These are phyloP conservation scores for Podargus strigoides DNA, from an alignment of 2,797 vertebrate species.

Conservation along the genomic window DNA sequence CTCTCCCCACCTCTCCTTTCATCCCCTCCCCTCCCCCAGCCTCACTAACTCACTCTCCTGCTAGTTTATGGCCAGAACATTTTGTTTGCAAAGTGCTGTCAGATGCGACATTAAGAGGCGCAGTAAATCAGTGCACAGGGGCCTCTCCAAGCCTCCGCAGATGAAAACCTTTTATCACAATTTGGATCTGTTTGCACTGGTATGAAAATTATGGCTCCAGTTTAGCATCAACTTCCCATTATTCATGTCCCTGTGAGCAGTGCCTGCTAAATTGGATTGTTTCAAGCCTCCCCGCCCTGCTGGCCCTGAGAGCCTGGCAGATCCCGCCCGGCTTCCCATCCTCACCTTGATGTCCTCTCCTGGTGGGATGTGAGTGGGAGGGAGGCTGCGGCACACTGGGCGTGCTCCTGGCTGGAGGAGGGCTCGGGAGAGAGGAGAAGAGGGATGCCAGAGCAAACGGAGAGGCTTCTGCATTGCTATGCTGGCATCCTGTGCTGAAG, in stretches of 20 bases:
- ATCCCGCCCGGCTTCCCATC: neutral
- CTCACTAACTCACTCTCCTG: neutral
- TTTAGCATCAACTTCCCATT: constrained; percentile 68
- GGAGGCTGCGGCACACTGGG: neutral
- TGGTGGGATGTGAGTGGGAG: rapidly evolving
- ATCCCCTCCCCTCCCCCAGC: neutral
- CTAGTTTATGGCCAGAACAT: constrained; percentile 60
- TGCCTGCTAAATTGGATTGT: constrained; percentile 57
- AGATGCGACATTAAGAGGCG: constrained; percentile 63
- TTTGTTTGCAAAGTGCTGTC: constrained; percentile 67
- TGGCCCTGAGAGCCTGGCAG: neutral
- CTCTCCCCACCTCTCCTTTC: neutral
- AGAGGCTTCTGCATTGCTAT: neutral
- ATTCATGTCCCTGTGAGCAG: constrained; percentile 63
- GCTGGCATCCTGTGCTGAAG: neutral
- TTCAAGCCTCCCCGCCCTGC: constrained; percentile 37
- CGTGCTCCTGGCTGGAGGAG: neutral
- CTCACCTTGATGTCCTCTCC: neutral
- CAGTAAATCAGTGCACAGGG: constrained; percentile 62
- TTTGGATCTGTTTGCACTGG: constrained; percentile 70
- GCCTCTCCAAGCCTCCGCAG: constrained; percentile 49
- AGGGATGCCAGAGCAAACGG: neutral
- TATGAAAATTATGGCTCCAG: constrained; percentile 69
- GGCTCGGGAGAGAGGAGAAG: neutral
- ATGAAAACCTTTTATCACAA: constrained; percentile 73